These are phyloP conservation scores for Volucella inanis DNA, from an alignment of 2,888 invertebrate genomes.

Conservation along the genomic window DNA sequence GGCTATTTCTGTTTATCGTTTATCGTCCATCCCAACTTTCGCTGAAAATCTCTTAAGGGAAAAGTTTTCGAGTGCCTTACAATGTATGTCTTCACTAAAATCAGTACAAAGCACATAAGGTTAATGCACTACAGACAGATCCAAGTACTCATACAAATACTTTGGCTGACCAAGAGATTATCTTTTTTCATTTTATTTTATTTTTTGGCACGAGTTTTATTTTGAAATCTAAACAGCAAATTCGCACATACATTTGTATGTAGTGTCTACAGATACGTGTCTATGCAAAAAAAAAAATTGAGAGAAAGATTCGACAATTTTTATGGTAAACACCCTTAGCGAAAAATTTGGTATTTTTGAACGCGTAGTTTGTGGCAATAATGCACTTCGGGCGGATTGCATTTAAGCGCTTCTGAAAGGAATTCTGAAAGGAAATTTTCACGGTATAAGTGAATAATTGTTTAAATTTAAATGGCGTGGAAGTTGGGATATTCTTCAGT, in stretches of 20 bases:
- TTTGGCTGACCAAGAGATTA: slow-evolving; percentile 13
- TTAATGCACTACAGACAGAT: slow-evolving; percentile 3
- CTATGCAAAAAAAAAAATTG: neutral
- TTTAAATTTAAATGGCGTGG: slow-evolving; percentile 22
- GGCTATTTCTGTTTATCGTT: no score
- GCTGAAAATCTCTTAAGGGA: no score
- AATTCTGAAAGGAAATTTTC: neutral
- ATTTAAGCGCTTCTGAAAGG: slow-evolving; percentile 14
- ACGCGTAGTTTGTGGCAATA: slow-evolving; percentile 44
- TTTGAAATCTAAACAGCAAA: slow-evolving; percentile 34
- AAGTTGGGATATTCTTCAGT: slow-evolving; percentile 17
- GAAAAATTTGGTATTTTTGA: slow-evolving; percentile 43
- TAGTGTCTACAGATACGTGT: no score
- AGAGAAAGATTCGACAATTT: slow-evolving; percentile 10
- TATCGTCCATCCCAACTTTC: no score
- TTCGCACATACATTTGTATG: no score
- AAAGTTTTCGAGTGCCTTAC: neutral
- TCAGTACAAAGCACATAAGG: neutral
- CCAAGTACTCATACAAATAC: no score
- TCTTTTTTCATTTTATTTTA: neutral
- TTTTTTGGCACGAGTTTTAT: slow-evolving; percentile 38
- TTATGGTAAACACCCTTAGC: slow-evolving; percentile 12
- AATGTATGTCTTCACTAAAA: neutral
- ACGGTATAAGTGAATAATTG: neutral
- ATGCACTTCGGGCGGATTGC: slow-evolving; percentile 53